phyloP scores from a whole-genome alignment of 2,113 vertebrate genomes.

The Podarcis cretensis region DNA sequence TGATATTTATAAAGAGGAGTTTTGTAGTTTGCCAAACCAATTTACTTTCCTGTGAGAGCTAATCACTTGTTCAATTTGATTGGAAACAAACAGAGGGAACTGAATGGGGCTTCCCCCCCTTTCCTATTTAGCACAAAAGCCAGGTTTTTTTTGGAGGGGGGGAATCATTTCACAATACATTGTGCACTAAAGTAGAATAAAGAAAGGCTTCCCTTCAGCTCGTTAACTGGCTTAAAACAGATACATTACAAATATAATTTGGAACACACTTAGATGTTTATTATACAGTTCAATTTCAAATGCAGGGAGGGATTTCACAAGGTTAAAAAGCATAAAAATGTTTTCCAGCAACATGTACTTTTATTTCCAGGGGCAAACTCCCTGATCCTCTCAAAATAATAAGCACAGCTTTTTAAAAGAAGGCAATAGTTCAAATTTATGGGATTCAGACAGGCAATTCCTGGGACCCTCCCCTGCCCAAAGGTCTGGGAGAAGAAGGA shows the following conservation, averaged over 20 bases:
- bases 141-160: not conserved
- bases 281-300: constrained; percentile 70
- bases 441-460: constrained; percentile 53
- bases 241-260: constrained; percentile 77
- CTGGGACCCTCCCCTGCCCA: constrained; percentile 1
- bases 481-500: constrained; percentile 45
- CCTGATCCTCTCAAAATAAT: constrained; percentile 68
- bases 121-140: constrained; percentile 56
- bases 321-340: constrained; percentile 69
- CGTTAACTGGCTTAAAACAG: constrained; percentile 74
- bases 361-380: constrained; percentile 65
- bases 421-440: constrained; percentile 60
- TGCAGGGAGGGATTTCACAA: constrained; percentile 71
- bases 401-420: constrained; percentile 70
- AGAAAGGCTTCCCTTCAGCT: constrained; percentile 66
- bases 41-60: constrained; percentile 60
- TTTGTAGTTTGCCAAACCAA: constrained; percentile 60
- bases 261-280: constrained; percentile 72
- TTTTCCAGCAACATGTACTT: constrained; percentile 61
- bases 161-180: constrained; percentile 67
- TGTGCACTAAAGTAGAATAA: constrained; percentile 68
- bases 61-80: constrained; percentile 62
- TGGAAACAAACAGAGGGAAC: constrained; percentile 25
- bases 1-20: constrained; percentile 48
- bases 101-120: constrained; percentile 25